These are phyloP conservation scores for Numenius phaeopus DNA, from an alignment of 2,797 vertebrate species.

Conservation along the genomic window DNA sequence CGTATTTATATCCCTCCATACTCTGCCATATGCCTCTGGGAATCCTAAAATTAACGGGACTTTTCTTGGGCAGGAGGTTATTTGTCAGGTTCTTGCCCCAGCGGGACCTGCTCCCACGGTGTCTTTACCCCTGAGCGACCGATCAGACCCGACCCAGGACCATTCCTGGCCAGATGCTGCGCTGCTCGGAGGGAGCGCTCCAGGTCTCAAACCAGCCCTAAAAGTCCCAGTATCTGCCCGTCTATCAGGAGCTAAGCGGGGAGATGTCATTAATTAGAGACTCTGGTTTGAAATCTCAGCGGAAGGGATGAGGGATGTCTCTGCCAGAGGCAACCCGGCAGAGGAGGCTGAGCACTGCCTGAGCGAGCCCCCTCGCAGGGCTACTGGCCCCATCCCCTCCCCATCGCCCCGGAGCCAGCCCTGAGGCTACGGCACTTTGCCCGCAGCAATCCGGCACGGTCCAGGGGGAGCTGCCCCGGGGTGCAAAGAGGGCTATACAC, in stretches of 20 bases:
- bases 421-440: accelerated
- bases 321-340: not conserved
- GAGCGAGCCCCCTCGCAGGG: not conserved
- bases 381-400: too few species aligned
- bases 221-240: not conserved
- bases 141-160: not conserved
- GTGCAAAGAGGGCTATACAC: accelerated
- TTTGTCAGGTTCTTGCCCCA: not conserved
- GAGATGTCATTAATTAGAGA: conserved; percentile 33
- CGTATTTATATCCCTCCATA: not conserved
- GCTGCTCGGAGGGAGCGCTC: not conserved
- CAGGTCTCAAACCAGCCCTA: conserved; percentile 16
- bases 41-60: not conserved
- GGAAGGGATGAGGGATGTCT: not conserved
- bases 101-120: not conserved
- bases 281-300: not conserved
- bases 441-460: accelerated
- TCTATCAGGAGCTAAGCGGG: not conserved
- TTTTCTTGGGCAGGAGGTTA: not conserved
- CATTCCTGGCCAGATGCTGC: not conserved
- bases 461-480: accelerated
- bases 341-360: not conserved
- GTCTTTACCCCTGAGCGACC: accelerated
- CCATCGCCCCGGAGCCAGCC: not conserved
- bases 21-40: not conserved